Conservation (phyloP, 2,797 vertebrate genomes). For the Buphagus erythrorhynchus region DNA sequence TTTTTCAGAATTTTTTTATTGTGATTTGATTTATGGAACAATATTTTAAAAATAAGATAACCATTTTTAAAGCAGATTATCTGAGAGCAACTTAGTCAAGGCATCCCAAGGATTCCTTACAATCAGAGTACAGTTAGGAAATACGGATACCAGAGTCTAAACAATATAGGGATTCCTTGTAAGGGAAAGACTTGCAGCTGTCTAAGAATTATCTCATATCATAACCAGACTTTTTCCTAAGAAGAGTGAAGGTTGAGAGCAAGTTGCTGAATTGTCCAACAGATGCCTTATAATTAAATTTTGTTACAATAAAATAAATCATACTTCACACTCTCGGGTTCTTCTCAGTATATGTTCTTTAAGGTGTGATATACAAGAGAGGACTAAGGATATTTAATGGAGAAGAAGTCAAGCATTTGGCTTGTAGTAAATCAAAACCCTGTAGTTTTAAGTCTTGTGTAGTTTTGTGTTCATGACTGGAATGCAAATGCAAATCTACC, state of each 20-base stretch:
- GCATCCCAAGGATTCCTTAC: not conserved
- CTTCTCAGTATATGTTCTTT: not conserved
- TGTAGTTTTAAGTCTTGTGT: not conserved
- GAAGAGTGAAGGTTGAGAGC: not conserved
- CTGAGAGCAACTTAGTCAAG: not conserved
- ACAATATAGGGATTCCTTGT: constrained; percentile 11
- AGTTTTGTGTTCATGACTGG: not conserved
- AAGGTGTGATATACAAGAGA: not conserved
- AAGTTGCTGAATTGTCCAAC: not conserved
- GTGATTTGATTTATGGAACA: not conserved
- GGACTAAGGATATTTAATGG: not conserved
- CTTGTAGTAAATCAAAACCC: not conserved
- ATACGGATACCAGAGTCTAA: not conserved
- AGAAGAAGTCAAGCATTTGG: not conserved
- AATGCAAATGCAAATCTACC: not conserved
- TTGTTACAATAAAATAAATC: not conserved
- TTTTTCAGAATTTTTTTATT: not conserved
- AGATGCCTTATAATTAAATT: not conserved
- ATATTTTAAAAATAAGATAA: not conserved
- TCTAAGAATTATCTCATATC: not conserved
- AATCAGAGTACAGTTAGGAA: not conserved
- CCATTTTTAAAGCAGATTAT: not conserved
- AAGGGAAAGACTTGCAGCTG: constrained; percentile 14
- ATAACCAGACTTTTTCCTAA: not conserved
- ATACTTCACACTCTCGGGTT: not conserved